Conservation (phyloP, 2,113 vertebrate genomes). For the Eurypyga helias region DNA sequence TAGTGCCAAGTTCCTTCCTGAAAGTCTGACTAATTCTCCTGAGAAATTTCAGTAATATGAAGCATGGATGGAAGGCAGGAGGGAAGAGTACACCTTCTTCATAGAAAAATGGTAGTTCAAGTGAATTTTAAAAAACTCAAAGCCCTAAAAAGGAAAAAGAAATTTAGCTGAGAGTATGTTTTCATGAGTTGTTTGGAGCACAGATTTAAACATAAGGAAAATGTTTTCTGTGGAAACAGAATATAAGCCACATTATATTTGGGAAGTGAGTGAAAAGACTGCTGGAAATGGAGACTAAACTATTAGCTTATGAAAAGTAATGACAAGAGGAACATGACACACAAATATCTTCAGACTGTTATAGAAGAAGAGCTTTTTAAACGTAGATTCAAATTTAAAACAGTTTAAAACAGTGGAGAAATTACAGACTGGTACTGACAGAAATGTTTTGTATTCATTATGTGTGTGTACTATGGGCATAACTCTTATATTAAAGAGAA, state of each 20-base stretch:
- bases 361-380: background rate
- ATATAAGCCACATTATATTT: background rate
- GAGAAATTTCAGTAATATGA: background rate
- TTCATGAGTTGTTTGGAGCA: background rate
- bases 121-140: background rate
- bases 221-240: background rate
- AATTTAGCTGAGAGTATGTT: background rate
- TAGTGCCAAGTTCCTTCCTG: background rate
- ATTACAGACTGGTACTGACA: background rate
- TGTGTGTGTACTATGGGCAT: accelerated
- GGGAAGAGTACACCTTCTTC: background rate
- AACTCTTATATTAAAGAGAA: background rate
- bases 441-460: background rate
- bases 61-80: background rate
- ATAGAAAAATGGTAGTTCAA: background rate
- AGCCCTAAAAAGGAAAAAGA: background rate
- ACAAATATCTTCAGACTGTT: background rate
- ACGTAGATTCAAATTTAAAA: too few relatives aligned
- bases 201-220: background rate
- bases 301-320: background rate
- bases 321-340: background rate
- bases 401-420: background rate
- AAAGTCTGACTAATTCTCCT: background rate
- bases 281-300: background rate
- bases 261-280: background rate